Percentiles rank a stretch among this genome's conserved stretches.
phyloP scores from a whole-genome alignment of 2,888 invertebrate genomes.

The Ophion costatus region DNA sequence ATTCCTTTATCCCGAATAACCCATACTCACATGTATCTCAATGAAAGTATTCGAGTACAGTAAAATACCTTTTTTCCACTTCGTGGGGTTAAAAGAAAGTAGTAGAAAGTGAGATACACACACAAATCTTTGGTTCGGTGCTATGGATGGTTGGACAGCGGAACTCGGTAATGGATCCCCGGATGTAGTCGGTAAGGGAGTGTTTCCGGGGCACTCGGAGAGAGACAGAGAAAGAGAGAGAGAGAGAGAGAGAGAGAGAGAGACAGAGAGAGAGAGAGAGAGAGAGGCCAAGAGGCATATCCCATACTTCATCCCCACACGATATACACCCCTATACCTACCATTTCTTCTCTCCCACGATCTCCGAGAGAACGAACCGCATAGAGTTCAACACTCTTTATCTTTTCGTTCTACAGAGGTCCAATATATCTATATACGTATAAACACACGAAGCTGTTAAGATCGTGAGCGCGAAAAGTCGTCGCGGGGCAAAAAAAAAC shows the following conservation, averaged over 20 bases:
- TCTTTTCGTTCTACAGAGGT: conserved; percentile 54
- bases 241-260: conserved; percentile 23
- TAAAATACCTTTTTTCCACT: conserved; percentile 3
- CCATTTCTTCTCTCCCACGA: conserved; percentile 41
- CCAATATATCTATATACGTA: conserved; percentile 32
- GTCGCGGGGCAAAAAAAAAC: conserved; percentile 32
- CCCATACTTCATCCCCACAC: conserved; percentile 66
- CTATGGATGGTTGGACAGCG: conserved; percentile 79
- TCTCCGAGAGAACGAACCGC: conserved; percentile 34
- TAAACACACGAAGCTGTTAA: conserved; percentile 14
- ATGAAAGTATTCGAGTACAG: not conserved
- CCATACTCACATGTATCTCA: not conserved
- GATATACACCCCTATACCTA: conserved; percentile 63
- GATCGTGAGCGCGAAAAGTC: conserved; percentile 51
- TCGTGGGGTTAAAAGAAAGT: conserved; percentile 13
- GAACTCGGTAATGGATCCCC: conserved; percentile 82
- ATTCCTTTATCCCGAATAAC: not conserved
- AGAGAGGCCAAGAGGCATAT: conserved; percentile 55
- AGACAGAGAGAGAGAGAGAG: conserved; percentile 17
- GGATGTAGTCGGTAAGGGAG: conserved; percentile 79
- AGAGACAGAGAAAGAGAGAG: conserved; percentile 15
- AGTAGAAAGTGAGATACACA: conserved; percentile 63
- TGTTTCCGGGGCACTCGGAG: conserved; percentile 78
- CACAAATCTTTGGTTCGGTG: conserved; percentile 79
- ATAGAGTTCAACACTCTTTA: conserved; percentile 57